Evolutionary conservation across 2,113 vertebrate genomes (phyloP).

Genomic region (Cephalopholis sonnerati): DNA sequence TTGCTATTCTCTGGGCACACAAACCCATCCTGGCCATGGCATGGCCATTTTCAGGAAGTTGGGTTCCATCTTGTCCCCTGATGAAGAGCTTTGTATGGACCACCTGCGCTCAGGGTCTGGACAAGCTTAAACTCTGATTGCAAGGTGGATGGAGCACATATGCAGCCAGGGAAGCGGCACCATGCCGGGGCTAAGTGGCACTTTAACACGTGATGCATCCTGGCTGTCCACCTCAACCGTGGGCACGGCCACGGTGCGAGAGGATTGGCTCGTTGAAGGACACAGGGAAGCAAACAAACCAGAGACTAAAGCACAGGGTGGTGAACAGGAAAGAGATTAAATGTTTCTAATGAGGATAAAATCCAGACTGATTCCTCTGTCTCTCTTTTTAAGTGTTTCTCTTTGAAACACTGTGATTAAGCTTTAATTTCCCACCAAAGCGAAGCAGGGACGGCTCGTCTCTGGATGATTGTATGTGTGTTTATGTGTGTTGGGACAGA

Average conservation of each 20-base stretch:
- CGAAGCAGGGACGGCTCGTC: slow-evolving; percentile 12
- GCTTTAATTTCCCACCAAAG: slow-evolving; percentile 48
- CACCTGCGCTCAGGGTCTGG: slow-evolving; percentile 68
- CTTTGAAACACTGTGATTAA: slow-evolving; percentile 35
- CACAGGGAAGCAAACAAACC: slow-evolving; percentile 34
- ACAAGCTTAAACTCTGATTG: slow-evolving; percentile 61
- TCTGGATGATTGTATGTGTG: slow-evolving; percentile 42
- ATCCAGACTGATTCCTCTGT: slow-evolving; percentile 15
- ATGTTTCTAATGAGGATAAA: slow-evolving; percentile 31
- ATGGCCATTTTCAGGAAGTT: slow-evolving; percentile 40
- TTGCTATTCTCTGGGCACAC: slow-evolving; percentile 38
- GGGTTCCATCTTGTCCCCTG: slow-evolving; percentile 57
- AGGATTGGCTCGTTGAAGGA: slow-evolving; percentile 46
- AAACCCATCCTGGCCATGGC: slow-evolving; percentile 28
- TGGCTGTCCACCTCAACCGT: slow-evolving; percentile 13
- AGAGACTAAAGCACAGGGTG: background rate
- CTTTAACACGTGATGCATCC: slow-evolving; percentile 42
- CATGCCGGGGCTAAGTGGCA: slow-evolving; percentile 58
- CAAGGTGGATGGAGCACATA: slow-evolving; percentile 44
- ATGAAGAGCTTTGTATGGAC: slow-evolving; percentile 67
- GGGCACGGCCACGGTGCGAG: background rate
- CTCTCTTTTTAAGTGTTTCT: slow-evolving; percentile 20
- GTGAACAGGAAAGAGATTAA: slow-evolving; percentile 30
- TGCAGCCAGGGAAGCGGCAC: slow-evolving; percentile 24
- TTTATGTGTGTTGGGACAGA: slow-evolving; percentile 50